Conservation (phyloP, 2,113 vertebrate genomes). For the Artemisiospiza belli region DNA sequence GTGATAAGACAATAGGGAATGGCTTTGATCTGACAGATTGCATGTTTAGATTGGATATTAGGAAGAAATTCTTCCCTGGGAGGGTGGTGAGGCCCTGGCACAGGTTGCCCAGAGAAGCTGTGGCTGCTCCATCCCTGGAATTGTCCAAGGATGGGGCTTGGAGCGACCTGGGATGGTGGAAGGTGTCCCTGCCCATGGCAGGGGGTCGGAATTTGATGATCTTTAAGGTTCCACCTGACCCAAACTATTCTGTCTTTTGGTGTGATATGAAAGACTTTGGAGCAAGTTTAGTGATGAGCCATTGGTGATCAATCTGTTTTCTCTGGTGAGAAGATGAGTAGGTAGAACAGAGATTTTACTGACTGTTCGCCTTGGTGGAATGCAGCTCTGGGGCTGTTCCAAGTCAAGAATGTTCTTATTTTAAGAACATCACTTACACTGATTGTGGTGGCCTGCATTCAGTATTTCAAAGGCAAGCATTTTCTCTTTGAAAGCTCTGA, state of each 20-base stretch:
- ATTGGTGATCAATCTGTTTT: not conserved
- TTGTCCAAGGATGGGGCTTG: fast-evolving
- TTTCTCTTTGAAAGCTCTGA: not conserved
- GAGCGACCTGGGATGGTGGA: not conserved
- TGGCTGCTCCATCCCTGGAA: not conserved
- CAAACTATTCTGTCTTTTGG: not conserved
- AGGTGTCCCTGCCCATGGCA: not conserved
- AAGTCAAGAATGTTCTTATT: not conserved
- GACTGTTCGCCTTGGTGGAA: not conserved
- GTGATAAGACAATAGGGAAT: not conserved
- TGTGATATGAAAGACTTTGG: not conserved
- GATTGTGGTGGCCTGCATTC: not conserved
- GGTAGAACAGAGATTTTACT: not conserved
- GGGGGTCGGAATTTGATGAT: fast-evolving
- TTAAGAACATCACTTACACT: not conserved
- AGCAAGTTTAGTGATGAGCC: not conserved
- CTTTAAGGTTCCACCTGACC: not conserved
- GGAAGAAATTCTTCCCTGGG: not conserved
- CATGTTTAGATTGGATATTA: not conserved
- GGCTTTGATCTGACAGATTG: not conserved
- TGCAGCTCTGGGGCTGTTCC: not conserved
- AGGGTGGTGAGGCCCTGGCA: fast-evolving
- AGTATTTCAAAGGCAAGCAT: not conserved
- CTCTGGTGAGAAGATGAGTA: not conserved
- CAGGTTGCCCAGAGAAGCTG: not conserved